These are phyloP conservation scores for Dipus sagitta DNA, from an alignment of 2,797 vertebrate species.

Conservation along the genomic window DNA sequence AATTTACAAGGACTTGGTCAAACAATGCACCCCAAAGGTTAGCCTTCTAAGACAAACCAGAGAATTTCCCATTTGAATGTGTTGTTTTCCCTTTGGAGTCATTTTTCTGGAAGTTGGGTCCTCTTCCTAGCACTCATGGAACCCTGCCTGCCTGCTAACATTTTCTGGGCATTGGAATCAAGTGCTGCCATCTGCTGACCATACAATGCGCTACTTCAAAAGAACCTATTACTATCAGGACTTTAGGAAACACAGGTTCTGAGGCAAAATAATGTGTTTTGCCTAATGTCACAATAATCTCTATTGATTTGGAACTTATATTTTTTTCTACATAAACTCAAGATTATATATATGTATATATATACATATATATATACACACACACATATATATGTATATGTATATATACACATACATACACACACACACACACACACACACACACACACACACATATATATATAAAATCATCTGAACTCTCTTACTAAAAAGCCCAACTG, in stretches of 20 bases:
- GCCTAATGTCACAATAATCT: background rate
- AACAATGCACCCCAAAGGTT: background rate
- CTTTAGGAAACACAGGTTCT: background rate
- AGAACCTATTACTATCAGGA: background rate
- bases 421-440: no score
- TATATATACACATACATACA: no score
- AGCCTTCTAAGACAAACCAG: constrained; percentile 4
- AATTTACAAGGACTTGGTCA: background rate
- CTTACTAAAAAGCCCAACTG: background rate
- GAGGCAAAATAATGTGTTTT: background rate
- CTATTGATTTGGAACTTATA: background rate
- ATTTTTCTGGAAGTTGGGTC: background rate
- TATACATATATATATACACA: no score
- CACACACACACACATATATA: no score
- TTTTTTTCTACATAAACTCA: background rate
- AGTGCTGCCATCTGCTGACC: constrained; percentile 82
- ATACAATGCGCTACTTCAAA: background rate
- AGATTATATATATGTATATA: background rate
- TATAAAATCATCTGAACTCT: background rate
- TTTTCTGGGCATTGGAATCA: background rate
- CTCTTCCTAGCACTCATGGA: background rate
- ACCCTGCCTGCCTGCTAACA: accelerated
- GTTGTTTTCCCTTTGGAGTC: constrained; percentile 11
- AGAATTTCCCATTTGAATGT: background rate
- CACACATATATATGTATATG: no score